A percentile compares a stretch with the other conserved stretches of the same genome.
These are phyloP conservation scores for Drosophila bocki DNA, from an alignment of 1,140 invertebrate genomes.

Conservation along the genomic window DNA sequence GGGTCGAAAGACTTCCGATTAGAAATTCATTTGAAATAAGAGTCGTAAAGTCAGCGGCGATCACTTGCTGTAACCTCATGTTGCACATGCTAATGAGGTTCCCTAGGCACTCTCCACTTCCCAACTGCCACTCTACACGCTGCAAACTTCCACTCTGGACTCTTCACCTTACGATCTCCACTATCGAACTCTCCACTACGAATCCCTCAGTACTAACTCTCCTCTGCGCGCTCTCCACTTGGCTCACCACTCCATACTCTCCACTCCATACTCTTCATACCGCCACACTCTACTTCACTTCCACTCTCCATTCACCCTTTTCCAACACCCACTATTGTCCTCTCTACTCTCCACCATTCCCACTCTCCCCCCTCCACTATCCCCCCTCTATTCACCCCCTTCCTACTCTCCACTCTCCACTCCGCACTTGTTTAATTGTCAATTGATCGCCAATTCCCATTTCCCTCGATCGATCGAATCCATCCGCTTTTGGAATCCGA, in stretches of 20 bases:
- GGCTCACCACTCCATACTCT: too few species aligned
- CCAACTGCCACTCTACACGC: not conserved
- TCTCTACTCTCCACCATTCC: not conserved
- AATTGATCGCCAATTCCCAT: conserved; percentile 54
- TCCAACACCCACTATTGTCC: not conserved
- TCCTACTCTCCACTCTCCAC: not conserved
- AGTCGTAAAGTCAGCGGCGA: conserved; percentile 5
- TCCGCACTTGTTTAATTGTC: conserved; percentile 9
- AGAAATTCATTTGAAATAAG: conserved; percentile 18
- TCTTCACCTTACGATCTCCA: not conserved
- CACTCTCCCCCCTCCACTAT: not conserved
- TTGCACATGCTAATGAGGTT: conserved; percentile 45
- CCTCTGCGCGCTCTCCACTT: too few species aligned
- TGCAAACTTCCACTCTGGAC: too few species aligned
- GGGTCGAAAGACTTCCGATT: conserved; percentile 36
- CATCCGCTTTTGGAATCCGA: conserved; percentile 3
- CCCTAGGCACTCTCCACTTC: not conserved
- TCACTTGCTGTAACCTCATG: conserved; percentile 19
- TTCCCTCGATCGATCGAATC: conserved; percentile 22
- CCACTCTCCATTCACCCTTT: not conserved
- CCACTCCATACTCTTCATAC: not conserved
- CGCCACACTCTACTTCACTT: too few species aligned
- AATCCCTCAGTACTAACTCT: too few species aligned
- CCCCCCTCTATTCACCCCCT: not conserved
- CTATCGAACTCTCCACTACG: not conserved